These are phyloP conservation scores for Atethmia centrago DNA, from an alignment of 2,888 invertebrate species.

Conservation along the genomic window DNA sequence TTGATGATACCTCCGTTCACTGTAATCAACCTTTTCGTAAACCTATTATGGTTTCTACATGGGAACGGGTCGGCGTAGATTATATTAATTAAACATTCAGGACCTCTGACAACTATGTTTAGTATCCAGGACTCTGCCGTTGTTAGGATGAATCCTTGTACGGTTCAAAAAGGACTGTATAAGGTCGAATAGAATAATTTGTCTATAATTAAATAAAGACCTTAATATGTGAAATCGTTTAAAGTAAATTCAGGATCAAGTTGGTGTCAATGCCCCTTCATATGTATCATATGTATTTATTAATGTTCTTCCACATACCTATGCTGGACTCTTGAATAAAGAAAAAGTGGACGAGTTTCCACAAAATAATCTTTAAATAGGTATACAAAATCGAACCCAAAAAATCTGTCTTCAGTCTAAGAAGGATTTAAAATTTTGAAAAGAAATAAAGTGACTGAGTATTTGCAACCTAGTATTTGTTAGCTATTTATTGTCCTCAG, in stretches of 20 bases:
- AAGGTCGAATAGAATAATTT: conserved; percentile 24
- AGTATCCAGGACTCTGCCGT: conserved; percentile 33
- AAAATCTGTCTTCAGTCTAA: too few species aligned
- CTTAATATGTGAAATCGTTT: not conserved
- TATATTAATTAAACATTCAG: conserved; percentile 60
- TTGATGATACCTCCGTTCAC: not conserved
- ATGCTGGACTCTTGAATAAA: not conserved
- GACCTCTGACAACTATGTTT: conserved; percentile 24
- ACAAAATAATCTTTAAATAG: too few species aligned
- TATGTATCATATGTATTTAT: not conserved
- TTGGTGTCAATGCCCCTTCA: too few species aligned
- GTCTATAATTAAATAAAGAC: not conserved
- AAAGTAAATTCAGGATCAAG: not conserved
- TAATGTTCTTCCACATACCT: not conserved
- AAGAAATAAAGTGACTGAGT: not conserved
- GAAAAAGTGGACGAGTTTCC: not conserved
- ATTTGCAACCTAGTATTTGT: not conserved
- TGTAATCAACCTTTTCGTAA: conserved; percentile 25
- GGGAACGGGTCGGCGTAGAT: conserved; percentile 43
- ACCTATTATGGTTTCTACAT: conserved; percentile 13
- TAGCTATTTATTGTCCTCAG: not conserved
- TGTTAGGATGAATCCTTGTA: conserved; percentile 47
- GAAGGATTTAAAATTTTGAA: not conserved
- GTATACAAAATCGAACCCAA: not conserved
- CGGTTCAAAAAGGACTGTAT: conserved; percentile 29